Base-by-base conservation (phyloP, 2,797 vertebrate species). In the Enteromius fasciolatus region DNA sequence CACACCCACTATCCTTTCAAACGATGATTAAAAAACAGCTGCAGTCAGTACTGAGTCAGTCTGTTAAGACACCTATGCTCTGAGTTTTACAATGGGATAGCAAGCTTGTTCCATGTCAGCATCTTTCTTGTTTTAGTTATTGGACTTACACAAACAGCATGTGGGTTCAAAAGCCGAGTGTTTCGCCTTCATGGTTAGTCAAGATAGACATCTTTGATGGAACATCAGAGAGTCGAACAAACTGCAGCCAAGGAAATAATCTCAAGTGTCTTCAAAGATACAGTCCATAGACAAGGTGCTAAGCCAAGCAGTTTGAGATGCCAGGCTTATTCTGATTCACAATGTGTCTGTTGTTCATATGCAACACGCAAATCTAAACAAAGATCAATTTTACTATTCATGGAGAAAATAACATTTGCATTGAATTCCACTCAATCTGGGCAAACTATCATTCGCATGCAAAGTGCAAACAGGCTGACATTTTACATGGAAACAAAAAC, bases 71-170 rank as follows among this genome's bases (percentile, higher is more conserved):
- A 82, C 68, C 61, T 48, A 10, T 52, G 79, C 28, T 82, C 48
- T 36, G 67, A 48, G 48, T 25, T 23, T 54, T 81, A 41, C 39
- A 72, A 48, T n/a, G 48, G 41, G 31, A 41, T 67, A 73, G 67
- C 57, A 72, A 67, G 48, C 68, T 68, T 54, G 20, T 20, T 75
- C 18, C 12, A 61, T 75, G 67, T 72, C 77, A 61, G 20, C 68
- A 82, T 46, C 67, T 75, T 66, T 85, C 81, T 83, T 84, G 84
- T 82, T 64, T 83, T 66, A 68, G 31, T 48, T 72, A 77, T 48
- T 72, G 80, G 50, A 83, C 54, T 76, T 82, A 78, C 67, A 54
- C 18, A n/a, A 48, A 44, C 39, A 66, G 73, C 48, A 76, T 68
- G 68, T 31, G 52, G 23, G 31, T n/a, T 82, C 31, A 52, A 78